Evolutionary conservation across 2,888 invertebrate species (phyloP), one percentile per base, ranked within the genome.

Genomic region (Agrotis segetum): DNA sequence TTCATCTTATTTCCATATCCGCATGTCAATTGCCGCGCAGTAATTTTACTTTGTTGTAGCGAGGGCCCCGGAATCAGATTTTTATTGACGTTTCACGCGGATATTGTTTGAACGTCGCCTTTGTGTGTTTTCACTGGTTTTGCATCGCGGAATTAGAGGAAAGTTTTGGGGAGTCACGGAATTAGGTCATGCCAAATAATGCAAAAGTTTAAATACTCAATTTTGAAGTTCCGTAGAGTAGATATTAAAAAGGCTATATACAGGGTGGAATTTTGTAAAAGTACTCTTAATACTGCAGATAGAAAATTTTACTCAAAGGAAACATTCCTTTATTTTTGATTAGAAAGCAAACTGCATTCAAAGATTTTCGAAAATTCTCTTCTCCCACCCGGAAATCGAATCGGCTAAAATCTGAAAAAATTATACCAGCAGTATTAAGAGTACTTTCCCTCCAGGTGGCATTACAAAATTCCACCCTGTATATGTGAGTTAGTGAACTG

Each of bases 1-100:
- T 74, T 53, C 81, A 77, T 77, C 81, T 74, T 72, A 83, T 82
- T 82, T 80, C 73, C 83, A 80, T 83, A 80, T 82, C 81, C 83
- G 71, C 70, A 64, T 77, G 77, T 73, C 78, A 79, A 77, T 70
- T 77, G 78, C 69, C 73, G 61, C 63, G 66, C 59, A 74, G 68
- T 82, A 77, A 82, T 81, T 78, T 78, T 68, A 78, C 66, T 74
- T 71, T 74, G 74, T 71, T 68, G 79, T 66, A 71, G 67, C 53
- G 64, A 74, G 49, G 24, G 53, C 71, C 21, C 66, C 62, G 59
- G 67, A 68, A 81, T 66, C 67, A 59, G 67, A 71, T 62, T 76
- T 80, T 71, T 71, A 81, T 76, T 77, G 71, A 67, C 40, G 53
- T 56, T 74, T 74, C 55, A 62, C 70, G 53, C 46, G 69, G 66